A percentile compares a stretch with the other conserved stretches of the same genome.
phyloP scores from a whole-genome alignment of 2,797 vertebrate genomes.

The Poeciliopsis presidionis region DNA sequence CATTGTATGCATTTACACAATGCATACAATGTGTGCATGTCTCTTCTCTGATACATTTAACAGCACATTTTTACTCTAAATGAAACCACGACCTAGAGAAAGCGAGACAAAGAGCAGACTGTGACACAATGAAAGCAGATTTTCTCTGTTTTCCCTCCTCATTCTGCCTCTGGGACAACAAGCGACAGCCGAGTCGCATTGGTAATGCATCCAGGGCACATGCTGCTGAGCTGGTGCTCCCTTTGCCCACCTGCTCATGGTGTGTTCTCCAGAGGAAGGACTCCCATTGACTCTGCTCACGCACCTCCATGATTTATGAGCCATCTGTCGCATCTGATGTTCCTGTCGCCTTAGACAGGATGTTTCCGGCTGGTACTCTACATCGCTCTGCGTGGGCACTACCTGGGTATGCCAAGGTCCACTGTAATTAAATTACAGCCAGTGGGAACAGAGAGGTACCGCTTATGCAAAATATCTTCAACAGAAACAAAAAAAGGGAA shows the following conservation, averaged over 20 bases:
- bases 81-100: conserved; percentile 20
- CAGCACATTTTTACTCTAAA: background rate
- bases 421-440: conserved; percentile 84
- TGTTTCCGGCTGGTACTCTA: conserved; percentile 78
- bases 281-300: conserved; percentile 67
- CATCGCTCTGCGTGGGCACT: conserved; percentile 68
- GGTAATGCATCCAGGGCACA: conserved; percentile 48
- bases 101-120: conserved; percentile 6
- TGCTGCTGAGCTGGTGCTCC: conserved; percentile 60
- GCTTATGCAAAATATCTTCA: conserved; percentile 32
- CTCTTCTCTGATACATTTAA: conserved; percentile 5
- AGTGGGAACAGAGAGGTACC: conserved; percentile 62
- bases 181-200: conserved; percentile 44
- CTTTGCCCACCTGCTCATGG: conserved; percentile 68
- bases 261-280: conserved; percentile 73
- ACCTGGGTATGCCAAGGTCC: conserved; percentile 77
- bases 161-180: conserved; percentile 47
- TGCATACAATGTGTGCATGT: background rate
- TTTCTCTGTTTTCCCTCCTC: conserved; percentile 27
- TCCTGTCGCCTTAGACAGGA: conserved; percentile 80
- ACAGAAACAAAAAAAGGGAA: conserved; percentile 21
- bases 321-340: conserved; percentile 85
- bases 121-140: conserved; percentile 9
- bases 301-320: conserved; percentile 84
- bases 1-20: too few relatives aligned